Evolutionary conservation across 2,888 invertebrate species (phyloP), one percentile per base, ranked within the genome.

Genomic region (Liopterus haemorrhoidalis): DNA sequence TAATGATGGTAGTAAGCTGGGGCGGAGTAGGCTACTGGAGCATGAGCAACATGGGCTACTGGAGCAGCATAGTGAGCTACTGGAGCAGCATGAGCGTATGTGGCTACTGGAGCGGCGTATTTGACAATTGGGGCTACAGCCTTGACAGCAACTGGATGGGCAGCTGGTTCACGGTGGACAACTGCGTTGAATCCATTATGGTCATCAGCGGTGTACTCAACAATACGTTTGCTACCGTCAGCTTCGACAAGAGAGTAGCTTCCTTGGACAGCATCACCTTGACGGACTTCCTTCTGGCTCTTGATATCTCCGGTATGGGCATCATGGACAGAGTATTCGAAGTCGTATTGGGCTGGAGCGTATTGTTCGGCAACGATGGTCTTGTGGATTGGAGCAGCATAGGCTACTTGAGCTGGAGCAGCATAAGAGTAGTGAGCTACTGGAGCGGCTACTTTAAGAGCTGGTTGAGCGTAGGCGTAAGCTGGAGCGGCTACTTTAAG

Each of bases 161-260:
- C 16, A 9, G 21, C 42, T n/a, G 35, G 36, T 42, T 42, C 36
- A 28, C 42, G 42, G 16, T 36, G 42, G 6, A 42, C 42, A 14
- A 42, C 27, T 36, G 42, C 75, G 55, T 73, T 71, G 63, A 75
- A 75, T 43, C 75, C 74, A 48, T 61, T 69, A 54, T 70, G 69
- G 11, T 68, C 63, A 57, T 73, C 74, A 19, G 74, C 70, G 44
- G 67, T 67, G 59, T 75, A 75, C 14, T 72, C 68, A 12, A 75
- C 75, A 22, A 68, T 64, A 48, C 75, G 68, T 41, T 64, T 67
- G 53, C 67, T 66, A 25, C 74, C 74, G 61, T 74, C 74, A 16
- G 74, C 58, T 49, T n/a, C n/a, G n/a, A n/a, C n/a, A n/a, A n/a
- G n/a, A 42, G 67, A 64, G 45, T 70, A 70, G 46, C 60, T 56